Evolutionary conservation across 2,113 vertebrate species (phyloP), one percentile per base, ranked within the genome.

Genomic region (Rhineura floridana): DNA sequence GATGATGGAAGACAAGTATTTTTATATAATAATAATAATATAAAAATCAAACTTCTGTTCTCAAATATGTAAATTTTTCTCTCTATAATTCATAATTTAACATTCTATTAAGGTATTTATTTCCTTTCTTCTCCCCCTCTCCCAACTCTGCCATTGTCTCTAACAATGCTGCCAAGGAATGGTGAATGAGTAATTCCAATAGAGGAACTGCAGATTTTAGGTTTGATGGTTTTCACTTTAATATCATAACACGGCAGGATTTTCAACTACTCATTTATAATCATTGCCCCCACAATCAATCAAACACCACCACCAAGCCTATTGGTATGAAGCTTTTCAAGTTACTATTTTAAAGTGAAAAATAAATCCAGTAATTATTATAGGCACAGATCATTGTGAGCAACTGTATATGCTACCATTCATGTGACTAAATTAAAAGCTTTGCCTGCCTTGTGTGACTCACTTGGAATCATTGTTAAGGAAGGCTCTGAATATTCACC

Each of bases 1-100:
- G 67, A 87, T 63, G 76, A 78, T 0, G 3, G 85, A 90, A 92
- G 86, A 81, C 44, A 83, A 36, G 25, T 73, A 93, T 78, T 91
- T 86, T 44, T 82, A 28, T n/a, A 39, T 72, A 21, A n/a, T 9
- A 69, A 17, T 19, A 19, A 59, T 59, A 21, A 21, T 59, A 59
- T 59, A 42, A 39, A 81, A 50, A 81, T 84, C 59, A 87, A 59
- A 85, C 0, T 93, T 69, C 73, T 39, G 62, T 65, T 91, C 93
- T 94, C 63, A 92, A 92, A 94, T 21, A 59, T 89, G 91, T 72
- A 94, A 91, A 94, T 89, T n/a, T 36, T 8, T 19, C 80, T 88
- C 73, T 91, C 83, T 85, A 91, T 90, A 87, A 88, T 93, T 92
- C 91, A 90, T 65, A 88, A 42, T 36, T 91, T 90, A 79, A 4